Base-by-base conservation (phyloP, 2,888 invertebrate species). In the Scaeva pyrastri region DNA sequence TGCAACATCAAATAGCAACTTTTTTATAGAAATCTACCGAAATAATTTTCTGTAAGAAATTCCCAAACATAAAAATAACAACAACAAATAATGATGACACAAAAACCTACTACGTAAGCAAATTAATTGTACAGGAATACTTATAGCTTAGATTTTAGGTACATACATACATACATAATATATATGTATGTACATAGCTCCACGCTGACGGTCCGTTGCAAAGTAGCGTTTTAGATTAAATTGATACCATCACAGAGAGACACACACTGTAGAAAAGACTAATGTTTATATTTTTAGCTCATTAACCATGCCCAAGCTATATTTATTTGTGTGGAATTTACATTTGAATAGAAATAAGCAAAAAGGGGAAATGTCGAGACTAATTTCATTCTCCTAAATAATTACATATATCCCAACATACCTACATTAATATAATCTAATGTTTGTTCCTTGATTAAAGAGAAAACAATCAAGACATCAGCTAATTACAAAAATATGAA, bases 31-130 rank as follows among this genome's bases (percentile, higher is more conserved):
- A 0, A 14, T 14, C 21, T 26, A 56, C 58, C 5, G 12, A 58
- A 58, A 39, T 58, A 74, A 78, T 84, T 84, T 71, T 60, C 77
- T 75, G 19, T 58, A 79, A 60, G 39, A 79, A 79, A 64, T 74
- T 14, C 50, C 74, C 68, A 72, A 79, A 79, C 70, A 74, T 71
- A 76, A 76, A 70, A 74, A 60, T 10, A 84, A 84, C 72, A 75
- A 79, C 75, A 83, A 78, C 62, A 79, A 84, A 83, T 70, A 79
- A 84, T 79, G 75, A 84, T 84, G 84, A 84, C 84, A 84, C 84
- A 84, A 84, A 84, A 84, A 84, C 84, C 84, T 84, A 84, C 79
- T 84, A 79, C 74, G 70, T 84, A 68, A 71, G 58, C 78, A 75
- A 84, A 77, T 71, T 31, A 55, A 73, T 68, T 56, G n/a, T 31